phyloP scores from a whole-genome alignment of 2,797 vertebrate genomes.

The Salarias fasciatus region DNA sequence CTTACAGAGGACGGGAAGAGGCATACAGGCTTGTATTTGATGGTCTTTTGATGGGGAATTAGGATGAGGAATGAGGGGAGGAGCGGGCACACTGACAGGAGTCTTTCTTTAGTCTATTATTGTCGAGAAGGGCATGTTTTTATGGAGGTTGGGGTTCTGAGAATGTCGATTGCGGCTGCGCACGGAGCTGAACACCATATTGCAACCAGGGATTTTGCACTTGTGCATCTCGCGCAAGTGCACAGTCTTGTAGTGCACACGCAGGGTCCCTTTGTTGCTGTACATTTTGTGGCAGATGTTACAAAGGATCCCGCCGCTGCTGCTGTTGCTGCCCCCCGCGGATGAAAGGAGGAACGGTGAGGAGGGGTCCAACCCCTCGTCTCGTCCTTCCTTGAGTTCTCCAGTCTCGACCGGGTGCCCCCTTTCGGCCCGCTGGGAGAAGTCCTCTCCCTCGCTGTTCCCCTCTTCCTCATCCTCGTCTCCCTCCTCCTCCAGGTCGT shows the following conservation, averaged over 20 bases:
- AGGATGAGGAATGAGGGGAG: conserved; percentile 61
- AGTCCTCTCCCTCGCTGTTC: conserved; percentile 93
- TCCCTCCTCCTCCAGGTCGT: conserved; percentile 88
- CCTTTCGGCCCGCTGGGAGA: conserved; percentile 79
- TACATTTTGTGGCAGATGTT: conserved; percentile 99
- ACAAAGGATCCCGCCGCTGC: conserved; percentile 92
- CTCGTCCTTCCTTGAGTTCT: conserved; percentile 58
- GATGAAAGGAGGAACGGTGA: conserved; percentile 87
- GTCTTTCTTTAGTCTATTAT: conserved; percentile 89
- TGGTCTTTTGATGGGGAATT: conserved; percentile 62
- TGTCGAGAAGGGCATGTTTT: conserved; percentile 93
- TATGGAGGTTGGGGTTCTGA: conserved; percentile 99
- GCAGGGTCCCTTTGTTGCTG: conserved; percentile 98
- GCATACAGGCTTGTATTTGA: conserved; percentile 63
- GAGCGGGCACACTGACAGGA: conserved; percentile 64
- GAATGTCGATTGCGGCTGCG: conserved; percentile 97
- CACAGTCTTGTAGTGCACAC: conserved; percentile 98
- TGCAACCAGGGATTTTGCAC: conserved; percentile 96
- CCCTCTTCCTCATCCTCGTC: conserved; percentile 74
- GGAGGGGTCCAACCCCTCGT: conserved; percentile 70
- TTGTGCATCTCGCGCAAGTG: conserved; percentile 99
- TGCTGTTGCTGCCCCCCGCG: conserved; percentile 85
- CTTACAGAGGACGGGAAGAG: conserved; percentile 58
- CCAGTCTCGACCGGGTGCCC: conserved; percentile 66
- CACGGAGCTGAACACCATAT: conserved; percentile 99